These are phyloP conservation scores for Drymodes brunneopygia DNA, from an alignment of 2,113 vertebrate species.

Conservation along the genomic window DNA sequence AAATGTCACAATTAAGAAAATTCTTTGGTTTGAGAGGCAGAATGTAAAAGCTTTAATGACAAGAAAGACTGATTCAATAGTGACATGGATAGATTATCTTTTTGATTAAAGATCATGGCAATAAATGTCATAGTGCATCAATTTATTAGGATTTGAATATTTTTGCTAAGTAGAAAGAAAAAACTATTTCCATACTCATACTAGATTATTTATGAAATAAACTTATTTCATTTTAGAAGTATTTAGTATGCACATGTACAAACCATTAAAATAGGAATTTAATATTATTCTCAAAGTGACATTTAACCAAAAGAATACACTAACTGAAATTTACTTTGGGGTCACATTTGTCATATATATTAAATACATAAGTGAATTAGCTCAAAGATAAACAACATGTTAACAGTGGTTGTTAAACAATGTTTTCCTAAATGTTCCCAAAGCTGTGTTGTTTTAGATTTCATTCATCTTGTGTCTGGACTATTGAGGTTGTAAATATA, in stretches of 20 bases:
- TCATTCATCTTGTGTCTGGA: not conserved
- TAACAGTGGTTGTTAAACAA: not conserved
- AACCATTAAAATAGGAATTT: not conserved
- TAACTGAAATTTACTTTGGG: not conserved
- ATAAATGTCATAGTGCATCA: not conserved
- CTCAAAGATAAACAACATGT: not conserved
- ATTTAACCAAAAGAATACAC: not conserved
- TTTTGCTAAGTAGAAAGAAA: not conserved
- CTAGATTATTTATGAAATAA: not conserved
- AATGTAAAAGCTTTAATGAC: not conserved
- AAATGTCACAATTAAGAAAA: not conserved
- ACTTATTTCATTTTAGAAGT: not conserved
- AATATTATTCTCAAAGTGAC: not conserved
- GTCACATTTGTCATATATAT: not conserved
- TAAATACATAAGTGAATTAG: not conserved
- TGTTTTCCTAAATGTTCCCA: not conserved
- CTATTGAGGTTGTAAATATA: not conserved
- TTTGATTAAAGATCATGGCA: not conserved
- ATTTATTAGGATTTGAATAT: not conserved
- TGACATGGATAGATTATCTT: not conserved
- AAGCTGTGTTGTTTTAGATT: not conserved
- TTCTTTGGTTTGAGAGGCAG: not conserved
- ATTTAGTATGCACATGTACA: not conserved
- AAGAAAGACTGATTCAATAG: not conserved
- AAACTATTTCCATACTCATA: not conserved